A percentile compares a stretch with the other conserved stretches of the same genome.
These are phyloP conservation scores for Philopedon plagiatum DNA, from an alignment of 2,888 invertebrate genomes.

Conservation along the genomic window DNA sequence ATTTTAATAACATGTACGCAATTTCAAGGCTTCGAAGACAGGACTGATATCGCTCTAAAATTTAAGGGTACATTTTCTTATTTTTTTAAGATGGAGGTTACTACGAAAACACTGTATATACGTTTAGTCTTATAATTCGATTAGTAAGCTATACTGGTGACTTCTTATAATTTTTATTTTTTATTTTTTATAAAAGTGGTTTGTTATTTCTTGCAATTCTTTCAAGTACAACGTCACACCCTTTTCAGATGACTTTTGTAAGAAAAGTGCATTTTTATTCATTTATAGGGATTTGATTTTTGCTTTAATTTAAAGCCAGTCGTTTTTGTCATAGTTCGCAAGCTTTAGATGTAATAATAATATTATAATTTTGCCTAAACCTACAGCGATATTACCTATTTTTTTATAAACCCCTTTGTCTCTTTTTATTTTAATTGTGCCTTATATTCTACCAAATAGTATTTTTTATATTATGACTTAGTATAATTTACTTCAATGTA, in stretches of 20 bases:
- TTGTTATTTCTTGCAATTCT: slow-evolving; percentile 5
- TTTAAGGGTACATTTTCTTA: no score
- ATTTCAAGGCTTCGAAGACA: no score
- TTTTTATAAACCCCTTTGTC: not conserved
- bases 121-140: not conserved
- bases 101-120: no score
- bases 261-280: not conserved
- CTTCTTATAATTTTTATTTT: not conserved
- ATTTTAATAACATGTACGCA: no score
- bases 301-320: slow-evolving; percentile 20
- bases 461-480: slow-evolving; percentile 4
- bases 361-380: not conserved
- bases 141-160: not conserved
- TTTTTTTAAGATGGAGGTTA: no score
- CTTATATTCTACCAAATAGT: slow-evolving; percentile 24
- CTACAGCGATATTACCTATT: no score
- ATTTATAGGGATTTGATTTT: not conserved
- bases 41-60: no score
- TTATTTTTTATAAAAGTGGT: not conserved
- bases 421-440: not conserved
- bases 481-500: not conserved
- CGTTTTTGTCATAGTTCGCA: not conserved
- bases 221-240: slow-evolving; percentile 20
- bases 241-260: slow-evolving; percentile 4
- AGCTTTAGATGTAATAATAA: not conserved